Conservation (phyloP, 2,888 invertebrate species). For the Pecten maximus region DNA sequence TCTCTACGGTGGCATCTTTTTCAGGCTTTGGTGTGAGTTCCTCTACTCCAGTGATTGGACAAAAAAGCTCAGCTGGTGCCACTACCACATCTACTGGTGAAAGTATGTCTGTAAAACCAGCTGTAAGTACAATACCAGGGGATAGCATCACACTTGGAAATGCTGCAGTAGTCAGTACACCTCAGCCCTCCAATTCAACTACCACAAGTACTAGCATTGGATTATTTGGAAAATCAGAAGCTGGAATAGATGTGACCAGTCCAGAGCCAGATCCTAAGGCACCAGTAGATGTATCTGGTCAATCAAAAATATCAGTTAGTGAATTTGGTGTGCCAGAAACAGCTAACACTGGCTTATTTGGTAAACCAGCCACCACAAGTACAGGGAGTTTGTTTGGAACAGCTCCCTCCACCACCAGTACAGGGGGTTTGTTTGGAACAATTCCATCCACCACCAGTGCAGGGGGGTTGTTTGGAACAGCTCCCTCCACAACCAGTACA, state of each 20-base stretch:
- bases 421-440: background rate
- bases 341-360: slow-evolving; percentile 47
- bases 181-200: slow-evolving; percentile 36
- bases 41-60: slow-evolving; percentile 23
- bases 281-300: background rate
- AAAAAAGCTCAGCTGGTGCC: background rate
- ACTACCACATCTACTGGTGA: background rate
- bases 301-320: slow-evolving; percentile 38
- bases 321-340: slow-evolving; percentile 55
- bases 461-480: background rate
- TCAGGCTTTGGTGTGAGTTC: slow-evolving; percentile 42
- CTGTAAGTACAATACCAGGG: slow-evolving; percentile 41
- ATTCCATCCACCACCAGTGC: background rate
- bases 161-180: background rate
- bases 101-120: slow-evolving; percentile 36
- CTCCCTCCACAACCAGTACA: slow-evolving; percentile 36
- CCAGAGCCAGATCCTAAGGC: background rate
- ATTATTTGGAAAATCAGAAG: slow-evolving; percentile 46
- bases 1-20: slow-evolving; percentile 19
- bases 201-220: slow-evolving; percentile 46
- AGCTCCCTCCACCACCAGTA: background rate
- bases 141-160: slow-evolving; percentile 41
- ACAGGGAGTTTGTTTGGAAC: slow-evolving; percentile 13
- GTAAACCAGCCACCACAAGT: slow-evolving; percentile 43
- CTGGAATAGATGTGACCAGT: slow-evolving; percentile 23